These are phyloP conservation scores for Ceratosolen fusciceps DNA, from an alignment of 1,140 invertebrate species.

Conservation along the genomic window DNA sequence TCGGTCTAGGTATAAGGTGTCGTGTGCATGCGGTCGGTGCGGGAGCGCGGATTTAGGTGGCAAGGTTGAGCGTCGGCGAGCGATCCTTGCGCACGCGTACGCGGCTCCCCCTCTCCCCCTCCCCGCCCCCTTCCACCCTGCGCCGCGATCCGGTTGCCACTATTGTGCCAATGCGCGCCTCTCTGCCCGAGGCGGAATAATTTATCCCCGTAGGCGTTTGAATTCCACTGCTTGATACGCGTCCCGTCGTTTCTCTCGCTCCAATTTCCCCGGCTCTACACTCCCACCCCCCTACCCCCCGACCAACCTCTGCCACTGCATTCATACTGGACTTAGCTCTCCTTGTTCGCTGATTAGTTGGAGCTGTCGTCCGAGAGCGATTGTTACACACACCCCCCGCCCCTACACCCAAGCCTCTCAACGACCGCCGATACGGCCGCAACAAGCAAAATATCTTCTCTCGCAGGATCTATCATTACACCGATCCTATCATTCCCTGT, in stretches of 20 bases:
- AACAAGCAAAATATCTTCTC: no score
- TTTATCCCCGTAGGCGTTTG: conserved; percentile 16
- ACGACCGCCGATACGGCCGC: no score
- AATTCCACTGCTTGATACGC: background rate
- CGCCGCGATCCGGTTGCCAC: background rate
- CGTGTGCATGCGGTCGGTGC: background rate
- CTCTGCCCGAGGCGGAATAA: background rate
- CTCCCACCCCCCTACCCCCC: background rate
- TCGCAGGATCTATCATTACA: no score
- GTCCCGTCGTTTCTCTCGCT: background rate
- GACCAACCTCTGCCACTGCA: background rate
- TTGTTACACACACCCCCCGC: background rate
- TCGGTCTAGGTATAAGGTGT: background rate
- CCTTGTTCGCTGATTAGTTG: background rate
- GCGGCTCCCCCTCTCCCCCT: background rate
- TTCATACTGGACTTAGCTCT: background rate
- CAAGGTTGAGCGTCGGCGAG: conserved; percentile 39
- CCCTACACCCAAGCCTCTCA: no score
- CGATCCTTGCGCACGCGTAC: conserved; percentile 2
- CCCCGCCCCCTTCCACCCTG: background rate
- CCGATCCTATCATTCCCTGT: background rate
- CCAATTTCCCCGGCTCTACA: no score
- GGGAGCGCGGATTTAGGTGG: conserved; percentile 33
- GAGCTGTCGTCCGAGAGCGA: background rate
- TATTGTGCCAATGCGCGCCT: conserved; percentile 7